Conservation (phyloP, 2,797 vertebrate species). For the Sebastiscus tertius region DNA sequence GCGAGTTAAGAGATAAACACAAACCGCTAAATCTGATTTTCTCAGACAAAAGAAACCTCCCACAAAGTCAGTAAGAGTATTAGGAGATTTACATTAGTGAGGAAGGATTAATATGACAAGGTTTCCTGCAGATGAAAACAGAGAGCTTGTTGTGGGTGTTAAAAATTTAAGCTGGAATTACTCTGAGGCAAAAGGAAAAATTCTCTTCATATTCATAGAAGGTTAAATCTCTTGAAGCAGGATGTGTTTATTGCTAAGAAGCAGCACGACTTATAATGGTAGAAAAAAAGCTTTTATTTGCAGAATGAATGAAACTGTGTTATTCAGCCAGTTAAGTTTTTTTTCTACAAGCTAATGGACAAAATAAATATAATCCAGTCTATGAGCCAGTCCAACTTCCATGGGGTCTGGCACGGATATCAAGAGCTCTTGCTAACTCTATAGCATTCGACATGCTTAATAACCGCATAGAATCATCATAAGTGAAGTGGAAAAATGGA, state of each 20-base stretch:
- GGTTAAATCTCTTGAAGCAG: conserved; percentile 48
- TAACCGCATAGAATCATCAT: background rate
- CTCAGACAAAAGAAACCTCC: conserved; percentile 52
- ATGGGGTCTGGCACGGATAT: background rate
- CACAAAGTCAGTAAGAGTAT: conserved; percentile 60
- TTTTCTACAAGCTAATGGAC: background rate
- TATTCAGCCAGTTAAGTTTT: background rate
- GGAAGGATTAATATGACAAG: conserved; percentile 56
- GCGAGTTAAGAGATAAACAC: conserved; percentile 22
- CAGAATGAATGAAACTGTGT: conserved; percentile 5
- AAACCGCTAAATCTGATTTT: conserved; percentile 29
- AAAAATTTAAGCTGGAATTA: conserved; percentile 45
- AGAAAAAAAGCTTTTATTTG: conserved; percentile 6
- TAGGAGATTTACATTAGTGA: conserved; percentile 64
- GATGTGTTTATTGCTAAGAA: conserved; percentile 51
- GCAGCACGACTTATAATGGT: conserved; percentile 6
- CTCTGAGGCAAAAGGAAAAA: conserved; percentile 31
- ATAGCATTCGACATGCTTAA: background rate
- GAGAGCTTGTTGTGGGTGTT: conserved; percentile 34
- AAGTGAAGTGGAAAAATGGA: background rate
- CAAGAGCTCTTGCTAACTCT: background rate
- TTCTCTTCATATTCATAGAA: conserved; percentile 31
- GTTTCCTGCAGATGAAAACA: conserved; percentile 45
- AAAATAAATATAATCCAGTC: background rate
- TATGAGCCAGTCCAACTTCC: background rate